Evolutionary conservation across 2,888 invertebrate species (phyloP).

Genomic region (Pyralis farinalis): DNA sequence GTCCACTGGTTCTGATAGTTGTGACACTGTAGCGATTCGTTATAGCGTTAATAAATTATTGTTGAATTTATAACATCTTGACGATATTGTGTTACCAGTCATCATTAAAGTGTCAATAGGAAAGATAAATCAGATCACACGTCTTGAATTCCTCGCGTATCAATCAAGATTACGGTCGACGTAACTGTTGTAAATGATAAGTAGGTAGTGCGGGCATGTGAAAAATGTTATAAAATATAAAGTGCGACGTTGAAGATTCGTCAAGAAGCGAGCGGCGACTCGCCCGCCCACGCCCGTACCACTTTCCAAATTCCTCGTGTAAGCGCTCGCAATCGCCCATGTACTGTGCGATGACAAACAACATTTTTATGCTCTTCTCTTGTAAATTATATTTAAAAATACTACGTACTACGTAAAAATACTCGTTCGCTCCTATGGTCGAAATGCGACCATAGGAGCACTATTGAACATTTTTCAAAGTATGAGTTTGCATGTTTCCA

Average conservation of each 20-base stretch:
- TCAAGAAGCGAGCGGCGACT: conserved; percentile 65
- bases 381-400: conserved; percentile 28
- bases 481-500: too few relatives aligned
- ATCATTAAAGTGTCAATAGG: conserved; percentile 2
- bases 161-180: conserved; percentile 6
- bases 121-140: conserved; percentile 3
- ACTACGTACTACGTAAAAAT: too few relatives aligned
- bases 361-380: conserved; percentile 42
- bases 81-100: conserved; percentile 1
- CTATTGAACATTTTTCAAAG: too few relatives aligned
- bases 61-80: conserved; percentile 6
- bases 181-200: conserved; percentile 8
- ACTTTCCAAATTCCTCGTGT: conserved; percentile 79
- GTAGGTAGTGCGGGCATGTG: conserved; percentile 37
- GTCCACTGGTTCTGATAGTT: too few relatives aligned
- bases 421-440: too few relatives aligned
- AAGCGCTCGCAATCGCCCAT: conserved; percentile 71
- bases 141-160: conserved; percentile 8
- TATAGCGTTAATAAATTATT: conserved; percentile 2
- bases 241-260: conserved; percentile 70
- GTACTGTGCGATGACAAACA: conserved; percentile 50
- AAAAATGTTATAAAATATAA: conserved; percentile 69
- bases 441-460: too few relatives aligned
- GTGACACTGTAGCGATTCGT: too few relatives aligned
- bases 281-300: conserved; percentile 75